Conservation (phyloP, 2,113 vertebrate species). For the Boleophthalmus pectinirostris region DNA sequence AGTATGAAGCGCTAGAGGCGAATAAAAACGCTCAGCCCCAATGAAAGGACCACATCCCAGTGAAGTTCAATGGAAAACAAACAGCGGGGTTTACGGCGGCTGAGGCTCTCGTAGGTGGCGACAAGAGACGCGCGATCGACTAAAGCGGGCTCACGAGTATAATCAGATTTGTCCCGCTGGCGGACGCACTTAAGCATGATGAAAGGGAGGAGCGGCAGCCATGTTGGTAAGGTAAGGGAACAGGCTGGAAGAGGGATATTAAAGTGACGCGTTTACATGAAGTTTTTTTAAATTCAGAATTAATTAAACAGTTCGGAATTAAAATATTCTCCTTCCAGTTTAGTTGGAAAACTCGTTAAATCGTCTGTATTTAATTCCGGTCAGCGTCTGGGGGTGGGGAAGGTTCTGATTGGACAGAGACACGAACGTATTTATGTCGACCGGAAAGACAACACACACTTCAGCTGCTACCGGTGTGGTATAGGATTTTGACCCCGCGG, state of each 20-base stretch:
- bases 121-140: slow-evolving; percentile 15
- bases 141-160: background rate
- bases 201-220: background rate
- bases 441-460: too few species aligned
- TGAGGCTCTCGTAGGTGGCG: slow-evolving; percentile 9
- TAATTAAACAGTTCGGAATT: too few species aligned
- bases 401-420: too few species aligned
- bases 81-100: slow-evolving; percentile 17
- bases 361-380: too few species aligned
- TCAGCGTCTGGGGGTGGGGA: too few species aligned
- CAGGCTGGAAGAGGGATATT: background rate
- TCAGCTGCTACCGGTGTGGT: too few species aligned
- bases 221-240: background rate
- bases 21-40: background rate
- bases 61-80: slow-evolving; percentile 11
- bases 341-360: too few species aligned
- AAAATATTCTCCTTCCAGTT: too few species aligned
- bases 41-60: slow-evolving; percentile 17
- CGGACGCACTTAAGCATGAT: slow-evolving; percentile 1
- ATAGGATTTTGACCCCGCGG: too few species aligned
- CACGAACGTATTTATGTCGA: too few species aligned
- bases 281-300: too few species aligned
- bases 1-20: background rate
- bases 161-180: slow-evolving; percentile 9
- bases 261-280: too few species aligned